phyloP scores from a whole-genome alignment of 2,797 vertebrate species.

The Pseudocheirus occidentalis region DNA sequence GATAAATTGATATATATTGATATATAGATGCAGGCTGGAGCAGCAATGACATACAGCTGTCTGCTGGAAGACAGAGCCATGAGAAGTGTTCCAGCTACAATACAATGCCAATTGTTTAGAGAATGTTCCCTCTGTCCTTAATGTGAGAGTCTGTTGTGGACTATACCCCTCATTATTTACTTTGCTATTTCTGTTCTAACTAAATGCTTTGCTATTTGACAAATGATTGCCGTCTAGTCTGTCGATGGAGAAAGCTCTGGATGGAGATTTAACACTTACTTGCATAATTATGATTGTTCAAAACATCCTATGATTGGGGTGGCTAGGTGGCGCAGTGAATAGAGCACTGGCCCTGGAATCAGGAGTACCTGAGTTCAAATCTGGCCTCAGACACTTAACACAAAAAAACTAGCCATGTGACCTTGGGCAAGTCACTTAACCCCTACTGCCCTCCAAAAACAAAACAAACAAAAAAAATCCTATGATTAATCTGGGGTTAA shows the following conservation, averaged over 20 bases:
- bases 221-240: not conserved
- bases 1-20: not conserved
- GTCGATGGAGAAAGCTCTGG: not conserved
- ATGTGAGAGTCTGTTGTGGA: not conserved
- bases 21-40: not conserved
- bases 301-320: not conserved
- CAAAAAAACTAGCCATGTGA: too few species aligned
- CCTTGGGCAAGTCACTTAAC: too few species aligned
- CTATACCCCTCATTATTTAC: not conserved
- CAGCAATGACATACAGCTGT: not conserved
- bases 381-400: too few species aligned
- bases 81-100: not conserved
- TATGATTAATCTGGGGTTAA: not conserved
- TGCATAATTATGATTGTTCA: not conserved
- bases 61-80: not conserved
- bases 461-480: too few species aligned
- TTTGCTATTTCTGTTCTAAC: not conserved
- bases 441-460: too few species aligned
- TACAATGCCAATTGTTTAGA: not conserved
- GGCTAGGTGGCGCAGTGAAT: too few species aligned
- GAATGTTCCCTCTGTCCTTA: not conserved
- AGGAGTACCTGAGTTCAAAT: too few species aligned
- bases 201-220: not conserved
- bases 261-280: not conserved
- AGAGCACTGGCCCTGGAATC: too few species aligned